Percentiles rank a stretch among this genome's conserved stretches.
Evolutionary conservation across 2,113 vertebrate genomes (phyloP).

Genomic region (Ictidomys tridecemlineatus): DNA sequence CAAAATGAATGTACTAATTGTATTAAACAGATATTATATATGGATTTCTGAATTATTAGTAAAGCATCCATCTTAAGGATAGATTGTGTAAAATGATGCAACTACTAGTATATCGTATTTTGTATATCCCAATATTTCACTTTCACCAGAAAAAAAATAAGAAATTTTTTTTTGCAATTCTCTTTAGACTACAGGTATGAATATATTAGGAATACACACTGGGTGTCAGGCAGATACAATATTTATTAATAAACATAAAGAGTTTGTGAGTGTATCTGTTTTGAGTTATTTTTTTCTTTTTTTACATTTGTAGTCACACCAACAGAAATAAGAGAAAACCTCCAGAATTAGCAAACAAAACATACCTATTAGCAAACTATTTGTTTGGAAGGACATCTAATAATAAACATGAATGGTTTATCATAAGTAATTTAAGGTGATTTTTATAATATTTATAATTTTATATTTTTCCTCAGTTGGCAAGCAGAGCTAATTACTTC

Average conservation of each 20-base stretch:
- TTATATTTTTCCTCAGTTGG: not conserved
- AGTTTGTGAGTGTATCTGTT: too few relatives aligned
- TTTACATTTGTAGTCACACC: not conserved
- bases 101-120: not conserved
- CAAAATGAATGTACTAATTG: not conserved
- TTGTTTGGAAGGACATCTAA: not conserved
- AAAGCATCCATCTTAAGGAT: not conserved
- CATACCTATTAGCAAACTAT: not conserved
- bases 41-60: not conserved
- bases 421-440: not conserved
- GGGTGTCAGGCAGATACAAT: not conserved
- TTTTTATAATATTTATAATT: not conserved
- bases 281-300: too few relatives aligned
- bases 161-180: not conserved
- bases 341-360: not conserved
- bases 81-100: not conserved
- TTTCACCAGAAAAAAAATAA: not conserved
- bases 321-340: not conserved
- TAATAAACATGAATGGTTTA: not conserved
- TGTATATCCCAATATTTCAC: not conserved
- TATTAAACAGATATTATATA: not conserved
- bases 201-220: not conserved
- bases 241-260: not conserved
- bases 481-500: not conserved
- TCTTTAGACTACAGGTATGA: not conserved